Evolutionary conservation across 1,140 invertebrate genomes (phyloP).

Genomic region (Lepidurus couesii): DNA sequence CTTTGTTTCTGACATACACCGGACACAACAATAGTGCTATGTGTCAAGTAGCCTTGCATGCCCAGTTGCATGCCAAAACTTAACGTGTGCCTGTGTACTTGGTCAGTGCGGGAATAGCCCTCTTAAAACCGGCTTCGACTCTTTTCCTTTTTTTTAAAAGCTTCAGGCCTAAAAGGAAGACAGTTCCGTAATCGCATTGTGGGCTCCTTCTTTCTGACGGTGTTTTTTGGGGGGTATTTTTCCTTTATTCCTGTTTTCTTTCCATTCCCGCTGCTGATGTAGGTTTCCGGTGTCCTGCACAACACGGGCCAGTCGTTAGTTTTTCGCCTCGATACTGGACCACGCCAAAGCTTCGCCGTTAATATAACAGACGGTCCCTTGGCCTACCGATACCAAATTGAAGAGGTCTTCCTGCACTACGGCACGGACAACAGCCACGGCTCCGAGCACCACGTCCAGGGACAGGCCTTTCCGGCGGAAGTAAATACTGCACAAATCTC

Average conservation of each 20-base stretch:
- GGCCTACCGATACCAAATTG: conserved; percentile 91
- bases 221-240: conserved; percentile 26
- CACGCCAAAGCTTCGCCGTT: conserved; percentile 31
- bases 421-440: conserved; percentile 77
- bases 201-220: neutral
- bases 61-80: neutral
- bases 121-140: neutral
- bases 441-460: conserved; percentile 85
- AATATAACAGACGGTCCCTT: conserved; percentile 90
- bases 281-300: conserved; percentile 36
- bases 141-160: neutral
- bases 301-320: conserved; percentile 38
- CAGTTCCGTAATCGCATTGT: neutral
- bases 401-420: conserved; percentile 83
- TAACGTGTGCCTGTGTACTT: neutral
- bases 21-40: neutral
- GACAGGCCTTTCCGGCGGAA: conserved; percentile 86
- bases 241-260: conserved; percentile 34
- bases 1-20: neutral
- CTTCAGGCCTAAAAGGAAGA: neutral
- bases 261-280: conserved; percentile 49
- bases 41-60: conserved; percentile 19
- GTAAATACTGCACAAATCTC: conserved; percentile 50
- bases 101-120: neutral
- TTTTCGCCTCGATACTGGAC: conserved; percentile 41